Base-by-base conservation (phyloP, 2,888 invertebrate genomes). In the Steinernema carpocapsae region DNA sequence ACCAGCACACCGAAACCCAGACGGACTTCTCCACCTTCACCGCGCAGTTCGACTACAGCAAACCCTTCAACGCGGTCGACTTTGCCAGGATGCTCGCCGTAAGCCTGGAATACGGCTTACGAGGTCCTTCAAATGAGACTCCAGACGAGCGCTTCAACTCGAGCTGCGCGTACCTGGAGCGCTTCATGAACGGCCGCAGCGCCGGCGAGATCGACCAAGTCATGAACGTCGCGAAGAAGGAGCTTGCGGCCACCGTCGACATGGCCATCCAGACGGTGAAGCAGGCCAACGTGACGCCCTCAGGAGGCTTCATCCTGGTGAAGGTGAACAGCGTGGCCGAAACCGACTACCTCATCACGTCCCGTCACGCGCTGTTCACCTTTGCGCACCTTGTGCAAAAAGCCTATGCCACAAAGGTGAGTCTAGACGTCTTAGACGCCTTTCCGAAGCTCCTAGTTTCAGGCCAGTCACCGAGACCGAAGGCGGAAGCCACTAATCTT, bases 11-110 rank as follows among this genome's bases (percentile, higher is more conserved):
- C 3, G 81, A 83, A 29, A 79, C 81, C 70, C 79, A 81, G 43
- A 79, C 85, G 76, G 77, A 78, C 12, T 86, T 85, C 71, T 83
- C 77, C 70, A 78, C 86, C 1, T 86, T 85, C 76, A 80, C 78
- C 75, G 80, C 81, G 3, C 81, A 85, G 71, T 77, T 82, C 51
- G 86, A 84, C 24, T 85, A 80, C 75, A 76, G 64, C 59, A 77
- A 75, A 10, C 75, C 74, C 48, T 77, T 83, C 71, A 84, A 75
- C 70, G 83, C 86, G 12, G 77, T 76, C 48, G 86, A 86, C 74
- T 79, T 85, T 43, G 84, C 85, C 0, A 48, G 85, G 43, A 79
- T 80, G 6, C 74, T 83, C 12, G 76, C 80, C 29, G 71, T 76
- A 14, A 64, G 75, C 37, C 71, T 83, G 56, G 81, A 84, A 32